Percentiles rank a stretch among this genome's conserved stretches.
phyloP scores from a whole-genome alignment of 2,797 vertebrate genomes.

The Rhinella marina region DNA sequence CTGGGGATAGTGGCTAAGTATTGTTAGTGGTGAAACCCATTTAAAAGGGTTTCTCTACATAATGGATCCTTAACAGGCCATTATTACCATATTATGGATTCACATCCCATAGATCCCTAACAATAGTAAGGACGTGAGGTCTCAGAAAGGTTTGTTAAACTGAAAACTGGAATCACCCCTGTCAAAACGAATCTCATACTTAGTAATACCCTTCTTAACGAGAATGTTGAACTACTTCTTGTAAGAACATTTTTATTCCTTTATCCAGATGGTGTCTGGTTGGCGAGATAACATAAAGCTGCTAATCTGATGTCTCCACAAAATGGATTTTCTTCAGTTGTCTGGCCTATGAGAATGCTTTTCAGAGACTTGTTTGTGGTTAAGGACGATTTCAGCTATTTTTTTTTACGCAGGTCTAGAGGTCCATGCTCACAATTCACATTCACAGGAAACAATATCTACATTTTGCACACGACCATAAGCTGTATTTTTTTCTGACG shows the following conservation, averaged over 20 bases:
- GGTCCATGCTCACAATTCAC: not conserved
- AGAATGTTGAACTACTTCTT: slow-evolving; percentile 6
- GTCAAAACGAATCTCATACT: no score
- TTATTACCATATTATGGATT: no score
- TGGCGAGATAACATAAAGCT: slow-evolving; percentile 43
- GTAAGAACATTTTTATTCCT: slow-evolving; percentile 1
- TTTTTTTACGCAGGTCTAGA: not conserved
- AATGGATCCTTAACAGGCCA: no score
- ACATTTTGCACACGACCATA: not conserved
- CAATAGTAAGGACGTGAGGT: no score
- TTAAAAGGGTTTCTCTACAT: no score
- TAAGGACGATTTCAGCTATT: not conserved
- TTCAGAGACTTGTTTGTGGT: slow-evolving; percentile 1
- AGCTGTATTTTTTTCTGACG: slow-evolving; percentile 10
- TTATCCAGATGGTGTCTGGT: slow-evolving; percentile 27
- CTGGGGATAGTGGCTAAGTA: no score
- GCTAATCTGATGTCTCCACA: not conserved
- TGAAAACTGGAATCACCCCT: no score
- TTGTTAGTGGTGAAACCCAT: no score
- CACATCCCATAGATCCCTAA: no score
- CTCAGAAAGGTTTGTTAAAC: no score
- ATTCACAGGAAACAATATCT: slow-evolving; percentile 34
- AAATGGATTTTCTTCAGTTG: slow-evolving; percentile 26
- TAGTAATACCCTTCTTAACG: slow-evolving; percentile 10
- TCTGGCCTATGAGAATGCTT: not conserved